Base-by-base conservation (phyloP, 2,797 vertebrate species). In the Acipenser ruthenus region DNA sequence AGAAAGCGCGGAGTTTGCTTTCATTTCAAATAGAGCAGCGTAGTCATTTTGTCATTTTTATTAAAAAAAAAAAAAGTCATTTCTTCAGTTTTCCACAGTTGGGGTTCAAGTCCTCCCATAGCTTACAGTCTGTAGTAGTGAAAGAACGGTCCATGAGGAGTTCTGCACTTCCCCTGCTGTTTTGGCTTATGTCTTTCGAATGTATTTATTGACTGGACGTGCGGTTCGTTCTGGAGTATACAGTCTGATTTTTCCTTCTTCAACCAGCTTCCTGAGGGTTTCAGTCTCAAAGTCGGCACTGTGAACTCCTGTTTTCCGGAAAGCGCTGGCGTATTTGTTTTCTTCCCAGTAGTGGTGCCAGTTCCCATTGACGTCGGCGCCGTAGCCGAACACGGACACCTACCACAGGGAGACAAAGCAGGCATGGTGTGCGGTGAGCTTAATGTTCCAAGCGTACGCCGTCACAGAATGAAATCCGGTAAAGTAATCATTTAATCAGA, bases 311-410 rank as follows among this genome's bases (percentile, higher is more conserved):
- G 83, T 94, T 67, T 82, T 87, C 60, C 72, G 74, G 70, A 95
- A 94, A 23, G 90, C 92, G 11, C 90, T 83, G 0, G 87, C 84
- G 1, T 82, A 66, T 10, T 10, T 74, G 56, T 87, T 93, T 13
- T 87, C 62, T 71, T 93, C 90, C 92, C 90, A 93, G 73, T 92
- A 93, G 75, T 93, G 90, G 70, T 94, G 90, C 91, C 92, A 93
- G 71, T 91, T 93, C 18, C 90, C 93, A 2, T 80, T 63, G 0
- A 67, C 6, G 82, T 94, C 89, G 0, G 88, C 89, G 0, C 90
- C 86, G 0, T 91, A 97, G 64, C 91, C 91, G 6, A 92, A 93
- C 68, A 89, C 84, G 0, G 90, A 92, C 50, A 94, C 87, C 90
- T 93, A 77, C 13, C 49, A 10, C 18, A 55, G 70, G 53, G 49